Conservation (phyloP, 2,113 vertebrate species). For the Crotalus viridis region DNA sequence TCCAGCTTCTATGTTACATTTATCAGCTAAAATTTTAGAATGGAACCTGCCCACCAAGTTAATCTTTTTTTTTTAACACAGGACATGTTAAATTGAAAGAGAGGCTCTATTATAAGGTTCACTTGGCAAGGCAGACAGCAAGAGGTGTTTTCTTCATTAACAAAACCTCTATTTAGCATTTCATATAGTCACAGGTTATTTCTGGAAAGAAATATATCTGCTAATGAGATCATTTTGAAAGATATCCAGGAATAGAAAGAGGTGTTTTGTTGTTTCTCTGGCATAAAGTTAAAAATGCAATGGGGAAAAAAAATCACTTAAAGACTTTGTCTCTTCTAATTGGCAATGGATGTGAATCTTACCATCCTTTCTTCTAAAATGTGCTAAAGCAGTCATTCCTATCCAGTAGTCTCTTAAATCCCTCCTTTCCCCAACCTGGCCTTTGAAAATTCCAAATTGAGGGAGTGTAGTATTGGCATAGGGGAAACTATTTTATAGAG, state of each 20-base stretch:
- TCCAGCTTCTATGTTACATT: not conserved
- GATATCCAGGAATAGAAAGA: slow-evolving; percentile 11
- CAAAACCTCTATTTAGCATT: not conserved
- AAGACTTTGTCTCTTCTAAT: not conserved
- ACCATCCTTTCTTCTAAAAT: not conserved
- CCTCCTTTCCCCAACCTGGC: not conserved
- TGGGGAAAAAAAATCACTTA: not conserved
- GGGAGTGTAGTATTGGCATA: not conserved
- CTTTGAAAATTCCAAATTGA: not conserved
- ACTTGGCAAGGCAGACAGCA: not conserved
- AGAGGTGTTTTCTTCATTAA: not conserved
- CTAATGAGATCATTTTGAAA: slow-evolving; percentile 16
- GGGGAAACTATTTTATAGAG: not conserved
- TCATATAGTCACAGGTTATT: slow-evolving; percentile 12
- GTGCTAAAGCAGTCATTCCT: not conserved
- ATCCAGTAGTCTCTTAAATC: not conserved
- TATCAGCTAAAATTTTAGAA: not conserved
- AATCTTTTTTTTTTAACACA: not conserved
- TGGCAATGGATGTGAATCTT: not conserved
- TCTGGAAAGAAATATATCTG: slow-evolving; percentile 8
- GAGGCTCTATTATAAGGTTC: not conserved
- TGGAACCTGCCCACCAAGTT: not conserved
- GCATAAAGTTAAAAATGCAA: not conserved
- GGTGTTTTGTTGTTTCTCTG: not conserved
- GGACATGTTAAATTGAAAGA: not conserved